Percentiles rank a stretch among this genome's conserved stretches.
Conservation (phyloP, 2,797 vertebrate genomes). For the Loriculus beryllinus region DNA sequence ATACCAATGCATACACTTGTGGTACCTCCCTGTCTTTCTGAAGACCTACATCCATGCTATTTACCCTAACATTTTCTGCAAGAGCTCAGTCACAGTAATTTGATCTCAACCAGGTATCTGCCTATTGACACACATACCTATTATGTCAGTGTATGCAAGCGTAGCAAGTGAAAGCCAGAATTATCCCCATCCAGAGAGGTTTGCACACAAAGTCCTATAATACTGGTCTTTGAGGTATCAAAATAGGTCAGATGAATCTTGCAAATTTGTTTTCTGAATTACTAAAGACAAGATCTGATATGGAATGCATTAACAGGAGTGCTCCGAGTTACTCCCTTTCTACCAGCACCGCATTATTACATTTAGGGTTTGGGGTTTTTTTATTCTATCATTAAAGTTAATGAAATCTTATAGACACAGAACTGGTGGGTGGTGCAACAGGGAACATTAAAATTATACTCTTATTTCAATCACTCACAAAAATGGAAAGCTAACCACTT, state of each 20-base stretch:
- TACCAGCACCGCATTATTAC: background rate
- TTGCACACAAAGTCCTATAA: background rate
- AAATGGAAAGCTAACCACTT: background rate
- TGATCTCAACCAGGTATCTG: background rate
- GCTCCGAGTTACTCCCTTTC: background rate
- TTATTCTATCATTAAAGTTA: constrained; percentile 34
- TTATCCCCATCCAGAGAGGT: background rate
- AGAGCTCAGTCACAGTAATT: background rate
- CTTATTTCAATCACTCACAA: background rate
- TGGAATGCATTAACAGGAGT: background rate
- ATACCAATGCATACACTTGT: background rate
- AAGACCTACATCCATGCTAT: background rate
- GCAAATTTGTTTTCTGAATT: background rate
- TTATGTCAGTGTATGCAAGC: background rate
- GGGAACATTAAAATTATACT: constrained; percentile 4
- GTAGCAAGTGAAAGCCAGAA: background rate
- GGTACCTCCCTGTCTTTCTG: background rate
- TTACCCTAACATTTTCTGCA: background rate
- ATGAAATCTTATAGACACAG: constrained; percentile 21
- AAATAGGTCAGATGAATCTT: background rate
- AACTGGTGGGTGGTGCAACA: constrained; percentile 11
- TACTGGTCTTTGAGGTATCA: background rate
- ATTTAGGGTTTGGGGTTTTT: background rate
- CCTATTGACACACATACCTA: background rate
- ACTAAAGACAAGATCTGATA: background rate